Base-by-base conservation (phyloP, 2,888 invertebrate genomes). In the Apodemia hepburni region DNA sequence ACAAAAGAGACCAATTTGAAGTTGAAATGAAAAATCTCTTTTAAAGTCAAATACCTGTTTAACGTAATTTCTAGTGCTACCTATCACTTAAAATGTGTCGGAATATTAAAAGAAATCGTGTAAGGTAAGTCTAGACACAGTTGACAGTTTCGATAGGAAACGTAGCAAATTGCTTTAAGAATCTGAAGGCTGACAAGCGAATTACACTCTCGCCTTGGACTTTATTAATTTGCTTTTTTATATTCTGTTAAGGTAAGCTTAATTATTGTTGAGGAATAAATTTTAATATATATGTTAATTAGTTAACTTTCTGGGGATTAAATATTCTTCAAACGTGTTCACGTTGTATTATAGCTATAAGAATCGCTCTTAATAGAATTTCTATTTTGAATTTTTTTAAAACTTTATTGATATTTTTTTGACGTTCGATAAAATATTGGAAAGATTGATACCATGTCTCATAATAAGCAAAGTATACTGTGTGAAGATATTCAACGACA, bases 11-110 rank as follows among this genome's bases (percentile, higher is more conserved):
- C n/a, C 45, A 45, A 45, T n/a, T 22, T 45, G n/a, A 45, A 54
- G 2, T 33, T 45, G 45, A 45, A 54, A 2, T 22, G 22, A 54
- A 54, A 54, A 54, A 27, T 27, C 22, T 27, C 7, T 22, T 22
- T 17, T 11, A 12, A 54, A 42, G 15, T 15, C 42, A 42, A 42
- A 42, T 42, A 42, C 42, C 12, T 54, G 18, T 22, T 54, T 27
- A 22, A 49, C 4, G 51, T 12, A 22, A 11, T 18, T 22, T 15
- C 22, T 54, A 12, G 15, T 27, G 27, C 27, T 11, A 15, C 6
- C 22, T 54, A 54, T 15, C 27, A 58, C 57, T 61, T 54, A 60
- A 35, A 45, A 54, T 27, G 6, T 54, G 54, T 54, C 54, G 0
- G 22, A 27, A 54, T 54, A 54, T 27, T 54, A 54, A 54, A 54